Conservation (phyloP, 2,797 vertebrate species). For the Scolopax bukidnonensis region DNA sequence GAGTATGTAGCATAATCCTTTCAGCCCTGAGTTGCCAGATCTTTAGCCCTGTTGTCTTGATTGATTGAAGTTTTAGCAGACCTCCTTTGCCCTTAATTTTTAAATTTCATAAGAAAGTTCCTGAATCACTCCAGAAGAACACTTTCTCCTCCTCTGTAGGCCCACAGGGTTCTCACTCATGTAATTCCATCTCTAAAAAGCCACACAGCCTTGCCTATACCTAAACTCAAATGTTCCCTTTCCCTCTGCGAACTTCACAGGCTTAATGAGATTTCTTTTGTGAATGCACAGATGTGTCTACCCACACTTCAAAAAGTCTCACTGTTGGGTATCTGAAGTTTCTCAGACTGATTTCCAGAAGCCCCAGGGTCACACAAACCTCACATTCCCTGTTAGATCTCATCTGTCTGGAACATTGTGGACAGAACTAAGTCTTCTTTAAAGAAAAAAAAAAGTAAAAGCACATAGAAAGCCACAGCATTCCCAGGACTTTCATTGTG, state of each 20-base stretch:
- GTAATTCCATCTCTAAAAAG: neutral
- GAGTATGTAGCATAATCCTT: neutral
- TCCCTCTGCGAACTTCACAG: neutral
- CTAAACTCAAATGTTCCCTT: neutral
- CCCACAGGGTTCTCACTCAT: neutral
- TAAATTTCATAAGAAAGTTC: neutral
- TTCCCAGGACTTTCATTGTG: neutral
- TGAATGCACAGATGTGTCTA: neutral
- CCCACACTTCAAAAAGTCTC: neutral
- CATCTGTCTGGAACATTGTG: neutral
- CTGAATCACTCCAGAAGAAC: neutral
- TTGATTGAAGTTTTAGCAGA: neutral
- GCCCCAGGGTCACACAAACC: neutral
- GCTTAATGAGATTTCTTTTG: neutral
- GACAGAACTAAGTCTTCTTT: neutral
- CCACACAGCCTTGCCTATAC: rapidly evolving
- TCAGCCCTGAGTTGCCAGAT: neutral
- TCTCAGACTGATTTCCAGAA: neutral
- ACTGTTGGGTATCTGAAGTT: neutral
- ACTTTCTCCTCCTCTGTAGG: neutral
- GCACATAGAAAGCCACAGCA: neutral
- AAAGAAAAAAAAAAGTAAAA: neutral
- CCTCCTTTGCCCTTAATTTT: neutral
- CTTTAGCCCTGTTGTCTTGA: neutral
- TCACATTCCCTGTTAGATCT: neutral